phyloP scores from a whole-genome alignment of 1,140 invertebrate species.

The Anastatus disparis region DNA sequence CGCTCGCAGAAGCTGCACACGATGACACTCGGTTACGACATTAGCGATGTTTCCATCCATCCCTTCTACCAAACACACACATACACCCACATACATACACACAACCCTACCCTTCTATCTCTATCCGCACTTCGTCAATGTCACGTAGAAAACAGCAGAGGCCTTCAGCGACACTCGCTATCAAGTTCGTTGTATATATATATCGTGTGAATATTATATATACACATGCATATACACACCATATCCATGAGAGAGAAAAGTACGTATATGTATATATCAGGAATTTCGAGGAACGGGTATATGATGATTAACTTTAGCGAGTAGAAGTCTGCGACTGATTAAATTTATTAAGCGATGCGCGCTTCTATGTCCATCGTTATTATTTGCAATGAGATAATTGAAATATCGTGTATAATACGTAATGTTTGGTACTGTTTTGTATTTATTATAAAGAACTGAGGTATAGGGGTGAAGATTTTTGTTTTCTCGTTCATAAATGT shows the following conservation, averaged over 20 bases:
- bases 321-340: background rate
- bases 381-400: background rate
- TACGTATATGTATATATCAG: constrained; percentile 3
- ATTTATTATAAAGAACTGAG: no score
- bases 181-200: no score
- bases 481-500: no score
- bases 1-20: constrained; percentile 44
- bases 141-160: no score
- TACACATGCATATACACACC: no score
- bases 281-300: background rate
- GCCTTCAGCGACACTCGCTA: constrained; percentile 39
- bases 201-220: no score
- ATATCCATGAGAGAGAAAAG: constrained; percentile 40
- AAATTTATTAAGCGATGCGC: constrained; percentile 16
- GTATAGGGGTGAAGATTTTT: no score
- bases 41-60: constrained; percentile 56
- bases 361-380: constrained; percentile 16
- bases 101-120: background rate
- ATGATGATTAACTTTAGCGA: constrained; percentile 11
- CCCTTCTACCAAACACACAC: no score
- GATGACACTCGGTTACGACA: constrained; percentile 60
- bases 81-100: no score
- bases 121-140: constrained; percentile 57
- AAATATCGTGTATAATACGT: background rate
- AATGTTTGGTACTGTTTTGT: no score